Evolutionary conservation across 2,888 invertebrate genomes (phyloP).

Genomic region (Eristalinus sepulchralis): DNA sequence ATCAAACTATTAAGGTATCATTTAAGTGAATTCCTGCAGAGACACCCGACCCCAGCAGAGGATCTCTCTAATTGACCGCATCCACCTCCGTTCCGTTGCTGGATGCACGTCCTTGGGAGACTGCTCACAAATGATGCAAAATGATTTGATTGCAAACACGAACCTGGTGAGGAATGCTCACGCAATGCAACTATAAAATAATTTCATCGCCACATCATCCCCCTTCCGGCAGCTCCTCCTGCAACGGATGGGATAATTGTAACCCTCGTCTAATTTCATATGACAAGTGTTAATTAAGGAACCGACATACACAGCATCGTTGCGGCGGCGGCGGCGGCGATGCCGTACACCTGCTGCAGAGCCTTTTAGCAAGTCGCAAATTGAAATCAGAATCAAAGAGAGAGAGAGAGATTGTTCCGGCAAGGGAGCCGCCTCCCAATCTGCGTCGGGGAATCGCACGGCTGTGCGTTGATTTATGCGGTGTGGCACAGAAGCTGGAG

Average conservation of each 20-base stretch:
- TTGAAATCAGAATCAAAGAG: conserved; percentile 68
- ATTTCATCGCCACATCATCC: conserved; percentile 32
- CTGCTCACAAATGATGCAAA: conserved; percentile 52
- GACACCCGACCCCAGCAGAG: background rate
- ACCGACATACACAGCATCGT: conserved; percentile 66
- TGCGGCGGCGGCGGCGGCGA: too few relatives aligned
- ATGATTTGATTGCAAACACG: conserved; percentile 66
- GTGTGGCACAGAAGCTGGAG: conserved; percentile 65
- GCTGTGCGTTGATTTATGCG: conserved; percentile 59
- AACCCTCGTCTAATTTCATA: conserved; percentile 65
- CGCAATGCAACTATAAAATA: conserved; percentile 63
- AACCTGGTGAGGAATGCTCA: conserved; percentile 36
- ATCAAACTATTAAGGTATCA: background rate
- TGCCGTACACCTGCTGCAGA: conserved; percentile 65
- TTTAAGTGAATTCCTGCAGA: background rate
- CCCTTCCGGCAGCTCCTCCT: conserved; percentile 26
- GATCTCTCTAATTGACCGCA: background rate
- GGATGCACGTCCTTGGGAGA: background rate
- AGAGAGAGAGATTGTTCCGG: conserved; percentile 40
- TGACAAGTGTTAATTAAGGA: conserved; percentile 70
- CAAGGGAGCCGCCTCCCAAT: conserved; percentile 43
- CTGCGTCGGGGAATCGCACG: conserved; percentile 30
- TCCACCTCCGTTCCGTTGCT: background rate
- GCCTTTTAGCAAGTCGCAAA: conserved; percentile 62
- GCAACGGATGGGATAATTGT: conserved; percentile 51